These are phyloP conservation scores for Trogon melanurus DNA, from an alignment of 2,113 vertebrate species.

Conservation along the genomic window DNA sequence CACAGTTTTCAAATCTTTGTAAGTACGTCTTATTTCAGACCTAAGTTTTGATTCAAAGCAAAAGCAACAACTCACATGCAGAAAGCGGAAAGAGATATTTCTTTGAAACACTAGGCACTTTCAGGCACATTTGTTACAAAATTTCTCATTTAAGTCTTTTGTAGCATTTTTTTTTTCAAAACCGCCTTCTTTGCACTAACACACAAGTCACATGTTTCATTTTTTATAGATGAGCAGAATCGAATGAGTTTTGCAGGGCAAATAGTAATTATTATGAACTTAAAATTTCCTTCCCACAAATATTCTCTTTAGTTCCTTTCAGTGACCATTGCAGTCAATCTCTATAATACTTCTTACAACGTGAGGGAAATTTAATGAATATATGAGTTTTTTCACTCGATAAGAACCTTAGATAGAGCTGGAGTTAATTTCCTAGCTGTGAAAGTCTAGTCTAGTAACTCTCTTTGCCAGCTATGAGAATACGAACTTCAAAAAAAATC, in stretches of 20 bases:
- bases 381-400: not conserved
- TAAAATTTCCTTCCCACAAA: constrained; percentile 33
- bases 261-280: not conserved
- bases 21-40: not conserved
- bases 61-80: not conserved
- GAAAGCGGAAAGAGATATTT: not conserved
- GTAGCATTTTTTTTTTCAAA: not conserved
- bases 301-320: not conserved
- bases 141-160: not conserved
- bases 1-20: not conserved
- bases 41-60: not conserved
- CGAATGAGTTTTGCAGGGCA: not conserved
- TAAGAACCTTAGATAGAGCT: not conserved
- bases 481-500: constrained; percentile 10
- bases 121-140: not conserved
- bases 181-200: not conserved
- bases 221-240: not conserved
- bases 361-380: not conserved
- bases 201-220: not conserved
- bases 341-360: not conserved
- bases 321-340: not conserved
- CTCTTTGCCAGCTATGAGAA: constrained; percentile 37
- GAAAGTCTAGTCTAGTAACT: not conserved
- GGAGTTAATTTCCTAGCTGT: constrained; percentile 20
- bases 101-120: not conserved